Percentiles rank a stretch among this genome's conserved stretches.
Evolutionary conservation across 2,888 invertebrate genomes (phyloP).

Genomic region (Meta bourneti): DNA sequence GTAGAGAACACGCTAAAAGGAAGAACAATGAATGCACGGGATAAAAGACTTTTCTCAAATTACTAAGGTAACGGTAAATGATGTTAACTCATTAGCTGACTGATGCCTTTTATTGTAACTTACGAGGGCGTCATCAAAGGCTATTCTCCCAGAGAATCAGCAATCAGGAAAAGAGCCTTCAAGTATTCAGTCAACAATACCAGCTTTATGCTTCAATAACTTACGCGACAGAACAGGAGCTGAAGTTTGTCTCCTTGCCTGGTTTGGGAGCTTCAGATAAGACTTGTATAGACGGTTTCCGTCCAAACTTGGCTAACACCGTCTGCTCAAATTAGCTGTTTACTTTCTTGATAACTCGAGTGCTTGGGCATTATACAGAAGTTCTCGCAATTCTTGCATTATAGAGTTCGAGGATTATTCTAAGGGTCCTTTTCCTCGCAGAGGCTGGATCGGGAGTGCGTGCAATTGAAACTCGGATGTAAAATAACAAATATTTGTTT

Average conservation of each 20-base stretch:
- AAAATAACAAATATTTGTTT: too few species aligned
- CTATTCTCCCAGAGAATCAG: constrained; percentile 30
- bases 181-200: constrained; percentile 58
- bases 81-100: constrained; percentile 24
- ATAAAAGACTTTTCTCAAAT: neutral
- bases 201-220: constrained; percentile 50
- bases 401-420: too few species aligned
- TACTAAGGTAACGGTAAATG: neutral
- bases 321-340: constrained; percentile 42
- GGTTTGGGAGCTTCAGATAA: constrained; percentile 38
- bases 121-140: constrained; percentile 7
- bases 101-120: constrained; percentile 31
- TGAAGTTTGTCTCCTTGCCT: constrained; percentile 39
- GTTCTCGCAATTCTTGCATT: constrained; percentile 1
- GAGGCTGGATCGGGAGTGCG: too few species aligned
- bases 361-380: constrained; percentile 20
- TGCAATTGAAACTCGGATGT: too few species aligned
- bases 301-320: constrained; percentile 9
- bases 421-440: too few species aligned
- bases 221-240: constrained; percentile 30
- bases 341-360: constrained; percentile 30
- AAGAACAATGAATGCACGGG: neutral
- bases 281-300: constrained; percentile 27
- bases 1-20: neutral
- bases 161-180: constrained; percentile 28